A percentile compares a stretch with the other conserved stretches of the same genome.
Evolutionary conservation across 2,888 invertebrate species (phyloP).

Genomic region (Unio delphinus): DNA sequence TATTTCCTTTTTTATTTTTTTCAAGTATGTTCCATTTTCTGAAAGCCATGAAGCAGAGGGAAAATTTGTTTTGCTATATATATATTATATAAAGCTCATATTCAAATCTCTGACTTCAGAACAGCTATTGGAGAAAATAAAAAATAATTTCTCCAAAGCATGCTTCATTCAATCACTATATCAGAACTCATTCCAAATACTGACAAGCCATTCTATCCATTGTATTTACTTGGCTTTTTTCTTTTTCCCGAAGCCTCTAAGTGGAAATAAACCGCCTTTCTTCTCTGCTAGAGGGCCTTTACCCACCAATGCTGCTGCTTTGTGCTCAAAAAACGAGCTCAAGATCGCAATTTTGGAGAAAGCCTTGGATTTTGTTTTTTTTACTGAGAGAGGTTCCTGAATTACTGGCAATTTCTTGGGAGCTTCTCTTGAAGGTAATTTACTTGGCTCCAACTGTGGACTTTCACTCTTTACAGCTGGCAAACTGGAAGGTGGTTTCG

Average conservation of each 20-base stretch:
- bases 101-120: too few relatives aligned
- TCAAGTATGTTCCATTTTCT: too few relatives aligned
- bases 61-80: too few relatives aligned
- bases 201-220: neutral
- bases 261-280: conserved; percentile 25
- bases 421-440: conserved; percentile 19
- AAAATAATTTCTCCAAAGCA: too few relatives aligned
- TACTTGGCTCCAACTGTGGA: conserved; percentile 24
- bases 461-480: conserved; percentile 20
- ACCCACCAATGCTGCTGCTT: conserved; percentile 45
- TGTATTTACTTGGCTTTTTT: conserved; percentile 22
- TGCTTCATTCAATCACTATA: too few relatives aligned
- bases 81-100: too few relatives aligned
- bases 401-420: conserved; percentile 21
- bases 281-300: conserved; percentile 20
- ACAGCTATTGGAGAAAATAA: too few relatives aligned
- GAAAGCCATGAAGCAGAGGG: too few relatives aligned
- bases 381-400: conserved; percentile 21
- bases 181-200: too few relatives aligned
- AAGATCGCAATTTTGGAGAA: conserved; percentile 63
- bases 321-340: conserved; percentile 64
- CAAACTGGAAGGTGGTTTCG: conserved; percentile 5
- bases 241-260: conserved; percentile 24
- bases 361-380: conserved; percentile 22
- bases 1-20: too few relatives aligned